These are phyloP conservation scores for Drosophila mayri DNA, from an alignment of 1,140 invertebrate species.

Conservation along the genomic window DNA sequence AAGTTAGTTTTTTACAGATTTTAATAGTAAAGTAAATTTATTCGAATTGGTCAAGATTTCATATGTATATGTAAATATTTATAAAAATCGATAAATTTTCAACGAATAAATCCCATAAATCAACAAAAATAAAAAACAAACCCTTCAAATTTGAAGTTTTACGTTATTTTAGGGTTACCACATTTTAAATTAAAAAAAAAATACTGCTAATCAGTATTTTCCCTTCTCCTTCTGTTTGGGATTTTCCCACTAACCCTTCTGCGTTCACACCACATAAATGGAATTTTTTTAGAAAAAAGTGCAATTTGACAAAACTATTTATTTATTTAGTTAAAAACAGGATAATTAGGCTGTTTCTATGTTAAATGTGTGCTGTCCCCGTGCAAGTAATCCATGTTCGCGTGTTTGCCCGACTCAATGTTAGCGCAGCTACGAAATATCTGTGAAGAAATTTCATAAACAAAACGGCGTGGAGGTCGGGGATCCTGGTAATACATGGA, in stretches of 20 bases:
- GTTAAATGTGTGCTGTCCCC: constrained; percentile 4
- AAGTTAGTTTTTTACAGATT: background rate
- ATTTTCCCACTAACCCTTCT: background rate
- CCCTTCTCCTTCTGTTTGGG: no score
- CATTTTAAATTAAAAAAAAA: background rate
- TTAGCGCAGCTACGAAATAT: constrained; percentile 13
- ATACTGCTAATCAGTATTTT: background rate
- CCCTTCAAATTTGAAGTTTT: background rate
- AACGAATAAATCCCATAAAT: background rate
- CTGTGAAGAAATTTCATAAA: constrained; percentile 47
- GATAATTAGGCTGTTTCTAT: background rate
- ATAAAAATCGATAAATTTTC: background rate
- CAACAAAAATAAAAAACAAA: background rate
- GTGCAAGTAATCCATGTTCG: background rate
- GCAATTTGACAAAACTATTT: constrained; percentile 17
- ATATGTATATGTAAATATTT: background rate
- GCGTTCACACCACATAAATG: constrained; percentile 23
- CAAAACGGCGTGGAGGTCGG: constrained; percentile 42
- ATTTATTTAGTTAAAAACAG: constrained; percentile 34
- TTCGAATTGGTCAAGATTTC: background rate
- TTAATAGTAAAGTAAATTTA: background rate
- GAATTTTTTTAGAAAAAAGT: constrained; percentile 34
- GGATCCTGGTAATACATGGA: constrained; percentile 21
- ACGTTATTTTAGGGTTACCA: constrained; percentile 17
- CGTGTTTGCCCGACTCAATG: background rate